Conservation (phyloP, 1,140 invertebrate species). For the Muscidifurax raptorellus region DNA sequence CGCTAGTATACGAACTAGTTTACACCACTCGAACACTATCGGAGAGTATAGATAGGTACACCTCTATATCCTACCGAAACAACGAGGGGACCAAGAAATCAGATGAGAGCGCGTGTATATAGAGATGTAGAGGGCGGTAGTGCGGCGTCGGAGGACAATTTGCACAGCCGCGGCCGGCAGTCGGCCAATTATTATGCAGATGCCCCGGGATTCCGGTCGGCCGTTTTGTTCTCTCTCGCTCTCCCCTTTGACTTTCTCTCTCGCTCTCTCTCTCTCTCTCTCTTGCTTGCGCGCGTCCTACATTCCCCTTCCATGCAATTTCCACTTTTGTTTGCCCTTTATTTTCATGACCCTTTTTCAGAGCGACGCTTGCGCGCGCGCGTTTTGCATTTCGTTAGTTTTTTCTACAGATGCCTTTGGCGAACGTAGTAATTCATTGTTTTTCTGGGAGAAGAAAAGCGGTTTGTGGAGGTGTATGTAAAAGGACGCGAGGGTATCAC, state of each 20-base stretch:
- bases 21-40: background rate
- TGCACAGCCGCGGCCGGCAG: constrained; percentile 39
- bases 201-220: constrained; percentile 48
- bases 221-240: constrained; percentile 40
- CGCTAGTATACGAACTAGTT: background rate
- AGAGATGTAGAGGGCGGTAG: background rate
- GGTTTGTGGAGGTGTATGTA: too few relatives aligned
- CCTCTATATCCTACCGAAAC: background rate
- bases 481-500: too few relatives aligned
- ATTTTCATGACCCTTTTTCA: constrained; percentile 30
- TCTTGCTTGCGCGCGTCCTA: constrained; percentile 36
- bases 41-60: background rate
- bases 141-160: constrained; percentile 38
- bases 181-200: constrained; percentile 56
- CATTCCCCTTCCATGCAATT: constrained; percentile 50
- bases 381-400: background rate
- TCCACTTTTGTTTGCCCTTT: constrained; percentile 44
- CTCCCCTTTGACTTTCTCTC: constrained; percentile 44
- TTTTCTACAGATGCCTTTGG: background rate
- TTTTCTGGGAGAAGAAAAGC: too few relatives aligned
- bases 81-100: background rate
- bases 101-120: background rate
- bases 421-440: background rate
- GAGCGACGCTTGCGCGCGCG: background rate
- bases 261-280: background rate